Base-by-base conservation (phyloP, 2,797 vertebrate genomes). In the Numenius phaeopus region DNA sequence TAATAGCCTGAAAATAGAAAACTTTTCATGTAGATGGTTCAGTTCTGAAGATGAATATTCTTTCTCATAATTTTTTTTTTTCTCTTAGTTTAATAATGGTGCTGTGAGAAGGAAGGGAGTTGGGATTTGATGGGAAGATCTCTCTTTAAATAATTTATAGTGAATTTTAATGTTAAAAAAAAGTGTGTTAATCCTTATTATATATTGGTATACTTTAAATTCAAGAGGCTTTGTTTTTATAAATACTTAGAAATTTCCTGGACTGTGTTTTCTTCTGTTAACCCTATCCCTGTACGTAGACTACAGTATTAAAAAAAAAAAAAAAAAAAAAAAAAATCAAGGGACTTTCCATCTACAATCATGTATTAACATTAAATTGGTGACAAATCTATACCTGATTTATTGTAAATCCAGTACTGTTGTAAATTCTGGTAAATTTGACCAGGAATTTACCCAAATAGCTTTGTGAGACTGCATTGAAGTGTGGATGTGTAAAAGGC, bases 391-490 rank as follows among this genome's bases (percentile, higher is more conserved):
- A 4, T 58, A 39, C 9, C 11, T 2, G 5, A 34, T 44, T 46
- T 83, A 18, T 75, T 67, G 18, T 14, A 47, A 55, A 50, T 37
- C 3, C 32, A 42, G 9, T 46, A 5, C 8, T 82, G 72, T 13
- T 73, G 62, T 34, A 69, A 55, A 34, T 40, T 69, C 64, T 30
- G n/a, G 11, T 62, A 19, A 44, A 30, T 69, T 21, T 50, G 59
- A 29, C 9, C 30, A 65, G 19, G 12, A 5, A 9, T 5, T 61
- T 30, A 46, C 72, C 57, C 44, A 55, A 23, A 50, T 0, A 84
- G 7, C 19, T 23, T 55, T 42, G n/a, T 46, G 49, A 83, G 34
- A 40, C 13, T 1, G 1, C 1, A 1, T 11, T 46, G 1, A 27
- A 59, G 20, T 4, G 40, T 2, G 7, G 32, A 3, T 54, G 42